Evolutionary conservation across 2,888 invertebrate genomes (phyloP).

Genomic region (Melikaiella ostensackeni): DNA sequence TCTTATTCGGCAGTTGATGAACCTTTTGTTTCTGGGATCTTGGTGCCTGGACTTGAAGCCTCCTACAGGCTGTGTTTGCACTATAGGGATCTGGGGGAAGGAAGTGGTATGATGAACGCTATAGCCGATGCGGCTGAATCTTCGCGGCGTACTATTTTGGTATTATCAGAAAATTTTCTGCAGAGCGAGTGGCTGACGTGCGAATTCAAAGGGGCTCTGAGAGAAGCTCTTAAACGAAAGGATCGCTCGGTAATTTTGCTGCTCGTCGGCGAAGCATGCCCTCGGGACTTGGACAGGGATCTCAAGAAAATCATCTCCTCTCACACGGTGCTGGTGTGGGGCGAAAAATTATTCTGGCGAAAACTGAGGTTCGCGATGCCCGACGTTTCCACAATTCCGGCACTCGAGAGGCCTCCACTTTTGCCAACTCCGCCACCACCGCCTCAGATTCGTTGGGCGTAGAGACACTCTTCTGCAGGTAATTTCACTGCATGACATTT

Average conservation of each 20-base stretch:
- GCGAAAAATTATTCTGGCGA: constrained; percentile 98
- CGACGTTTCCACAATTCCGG: constrained; percentile 78
- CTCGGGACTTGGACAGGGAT: constrained; percentile 93
- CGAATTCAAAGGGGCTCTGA: constrained; percentile 95
- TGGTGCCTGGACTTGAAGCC: constrained; percentile 92
- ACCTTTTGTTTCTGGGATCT: constrained; percentile 91
- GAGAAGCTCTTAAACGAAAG: constrained; percentile 92
- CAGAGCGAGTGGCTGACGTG: constrained; percentile 97
- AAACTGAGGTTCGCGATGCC: constrained; percentile 95
- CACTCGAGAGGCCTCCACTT: constrained; percentile 72
- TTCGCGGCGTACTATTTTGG: constrained; percentile 92
- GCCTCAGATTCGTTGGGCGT: constrained; percentile 85
- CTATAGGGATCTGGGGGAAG: constrained; percentile 93
- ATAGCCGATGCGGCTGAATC: constrained; percentile 95
- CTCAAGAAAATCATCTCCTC: constrained; percentile 93
- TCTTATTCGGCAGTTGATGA: constrained; percentile 97
- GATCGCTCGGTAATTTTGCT: constrained; percentile 93
- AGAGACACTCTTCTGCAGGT: constrained; percentile 74
- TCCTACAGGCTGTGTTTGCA: constrained; percentile 93
- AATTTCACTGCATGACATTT: constrained; percentile 43
- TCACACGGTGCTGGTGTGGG: constrained; percentile 95
- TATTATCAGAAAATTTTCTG: constrained; percentile 94
- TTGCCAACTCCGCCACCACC: constrained; percentile 69
- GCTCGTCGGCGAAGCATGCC: constrained; percentile 92
- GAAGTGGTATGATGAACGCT: constrained; percentile 93